Percentiles rank a stretch among this genome's conserved stretches.
These are phyloP conservation scores for Drosophila kurseongensis DNA, from an alignment of 1,140 invertebrate genomes.

Conservation along the genomic window DNA sequence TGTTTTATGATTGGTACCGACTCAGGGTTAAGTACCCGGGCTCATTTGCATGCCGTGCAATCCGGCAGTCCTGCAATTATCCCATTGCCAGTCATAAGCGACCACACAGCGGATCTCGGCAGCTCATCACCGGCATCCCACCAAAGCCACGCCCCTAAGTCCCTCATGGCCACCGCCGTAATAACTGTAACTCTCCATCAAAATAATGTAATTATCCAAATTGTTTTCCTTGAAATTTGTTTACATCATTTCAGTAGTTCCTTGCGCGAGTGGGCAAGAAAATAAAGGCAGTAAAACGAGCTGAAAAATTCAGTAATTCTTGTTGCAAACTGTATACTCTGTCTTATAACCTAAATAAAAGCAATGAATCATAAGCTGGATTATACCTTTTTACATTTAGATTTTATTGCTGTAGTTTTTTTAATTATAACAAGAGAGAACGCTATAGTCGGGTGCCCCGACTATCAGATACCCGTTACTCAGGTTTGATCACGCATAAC, in stretches of 20 bases:
- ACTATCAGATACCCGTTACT: too few relatives aligned
- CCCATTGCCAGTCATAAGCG: conserved; percentile 46
- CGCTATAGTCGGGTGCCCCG: too few relatives aligned
- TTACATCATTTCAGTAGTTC: conserved; percentile 69
- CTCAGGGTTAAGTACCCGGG: conserved; percentile 36
- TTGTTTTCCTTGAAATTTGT: conserved; percentile 83
- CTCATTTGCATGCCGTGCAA: conserved; percentile 47
- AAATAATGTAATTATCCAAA: conserved; percentile 83
- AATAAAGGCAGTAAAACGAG: conserved; percentile 4
- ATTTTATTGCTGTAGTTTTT: too few relatives aligned
- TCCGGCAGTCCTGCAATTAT: conserved; percentile 36
- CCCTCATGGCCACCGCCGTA: conserved; percentile 17
- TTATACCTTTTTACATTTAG: too few relatives aligned
- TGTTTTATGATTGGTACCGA: conserved; percentile 21
- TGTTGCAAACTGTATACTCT: neutral
- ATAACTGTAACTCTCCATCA: conserved; percentile 77
- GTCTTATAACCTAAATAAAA: neutral
- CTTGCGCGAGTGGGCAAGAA: conserved; percentile 52
- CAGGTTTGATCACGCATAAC: too few relatives aligned
- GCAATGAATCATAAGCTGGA: too few relatives aligned
- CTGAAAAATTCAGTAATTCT: neutral
- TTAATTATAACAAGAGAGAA: too few relatives aligned
- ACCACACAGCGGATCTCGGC: conserved; percentile 58
- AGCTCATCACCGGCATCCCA: conserved; percentile 11
- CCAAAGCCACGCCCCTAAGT: neutral